These are phyloP conservation scores for Macroglossus sobrinus DNA, from an alignment of 2,113 vertebrate genomes.

Conservation along the genomic window DNA sequence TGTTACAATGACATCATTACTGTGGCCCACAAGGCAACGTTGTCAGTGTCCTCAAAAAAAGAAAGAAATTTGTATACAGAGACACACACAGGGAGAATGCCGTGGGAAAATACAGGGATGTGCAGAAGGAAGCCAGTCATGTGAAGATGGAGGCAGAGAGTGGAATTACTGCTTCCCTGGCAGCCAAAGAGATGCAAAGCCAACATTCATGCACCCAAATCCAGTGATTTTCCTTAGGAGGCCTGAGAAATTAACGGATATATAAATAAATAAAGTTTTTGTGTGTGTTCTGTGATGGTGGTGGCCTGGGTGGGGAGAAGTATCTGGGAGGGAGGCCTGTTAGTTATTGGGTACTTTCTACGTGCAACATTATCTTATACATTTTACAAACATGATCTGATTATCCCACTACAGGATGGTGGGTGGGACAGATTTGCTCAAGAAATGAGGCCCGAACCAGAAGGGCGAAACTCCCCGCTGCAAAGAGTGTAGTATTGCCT, in stretches of 20 bases:
- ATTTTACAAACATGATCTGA: not conserved
- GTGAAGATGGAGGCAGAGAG: not conserved
- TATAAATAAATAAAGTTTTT: too few species aligned
- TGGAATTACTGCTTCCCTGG: not conserved
- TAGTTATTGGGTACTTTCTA: not conserved
- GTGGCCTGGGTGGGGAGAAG: fast-evolving
- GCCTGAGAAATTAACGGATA: not conserved
- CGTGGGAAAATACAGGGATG: too few species aligned
- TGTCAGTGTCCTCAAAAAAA: not conserved
- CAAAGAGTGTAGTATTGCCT: not conserved
- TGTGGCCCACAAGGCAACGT: not conserved
- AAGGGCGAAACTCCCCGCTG: not conserved
- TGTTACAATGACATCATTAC: not conserved
- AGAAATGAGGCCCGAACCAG: not conserved
- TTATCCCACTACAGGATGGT: not conserved
- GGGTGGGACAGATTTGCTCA: not conserved
- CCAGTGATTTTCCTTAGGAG: not conserved
- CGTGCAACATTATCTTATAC: not conserved
- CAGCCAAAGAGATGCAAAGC: not conserved
- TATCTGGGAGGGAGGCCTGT: not conserved
- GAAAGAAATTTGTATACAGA: not conserved
- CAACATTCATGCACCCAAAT: not conserved
- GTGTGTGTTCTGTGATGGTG: not conserved
- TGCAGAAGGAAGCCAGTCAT: not conserved
- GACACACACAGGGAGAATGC: not conserved